phyloP scores from a whole-genome alignment of 2,797 vertebrate species.

The Glyptemys insculpta region DNA sequence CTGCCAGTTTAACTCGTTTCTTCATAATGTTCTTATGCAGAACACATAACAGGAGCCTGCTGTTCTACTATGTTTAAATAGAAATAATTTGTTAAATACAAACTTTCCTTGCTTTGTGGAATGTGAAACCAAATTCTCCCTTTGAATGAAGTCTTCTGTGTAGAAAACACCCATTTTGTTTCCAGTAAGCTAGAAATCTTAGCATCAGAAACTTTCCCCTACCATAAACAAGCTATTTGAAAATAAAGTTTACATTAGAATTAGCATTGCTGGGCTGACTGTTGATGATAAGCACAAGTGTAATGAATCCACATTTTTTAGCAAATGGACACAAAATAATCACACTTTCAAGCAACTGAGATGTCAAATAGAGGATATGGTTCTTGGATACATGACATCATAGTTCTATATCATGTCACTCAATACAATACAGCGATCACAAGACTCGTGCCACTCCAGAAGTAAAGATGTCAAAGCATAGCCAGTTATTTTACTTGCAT shows the following conservation, averaged over 20 bases:
- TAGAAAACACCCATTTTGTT: neutral
- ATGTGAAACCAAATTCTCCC: constrained; percentile 17
- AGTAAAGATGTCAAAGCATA: neutral
- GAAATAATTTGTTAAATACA: constrained; percentile 58
- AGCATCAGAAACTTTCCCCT: neutral
- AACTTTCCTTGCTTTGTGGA: constrained; percentile 43
- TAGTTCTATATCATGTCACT: constrained; percentile 66
- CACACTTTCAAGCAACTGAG: constrained; percentile 47
- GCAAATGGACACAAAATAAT: constrained; percentile 59
- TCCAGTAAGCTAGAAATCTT: neutral
- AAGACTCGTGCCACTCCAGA: neutral
- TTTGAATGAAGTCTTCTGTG: neutral
- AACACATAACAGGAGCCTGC: neutral
- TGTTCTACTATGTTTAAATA: constrained; percentile 24
- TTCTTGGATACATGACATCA: constrained; percentile 61
- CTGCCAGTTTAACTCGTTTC: neutral
- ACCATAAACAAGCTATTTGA: neutral
- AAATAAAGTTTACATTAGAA: neutral
- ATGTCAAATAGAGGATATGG: constrained; percentile 44
- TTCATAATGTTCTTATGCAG: neutral
- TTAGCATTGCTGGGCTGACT: neutral
- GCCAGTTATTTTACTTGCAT: neutral
- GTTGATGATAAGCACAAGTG: constrained; percentile 44
- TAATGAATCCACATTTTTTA: constrained; percentile 63
- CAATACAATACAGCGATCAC: constrained; percentile 14